These are phyloP conservation scores for Drosophila heteroneura DNA, from an alignment of 2,888 invertebrate species.

Conservation along the genomic window DNA sequence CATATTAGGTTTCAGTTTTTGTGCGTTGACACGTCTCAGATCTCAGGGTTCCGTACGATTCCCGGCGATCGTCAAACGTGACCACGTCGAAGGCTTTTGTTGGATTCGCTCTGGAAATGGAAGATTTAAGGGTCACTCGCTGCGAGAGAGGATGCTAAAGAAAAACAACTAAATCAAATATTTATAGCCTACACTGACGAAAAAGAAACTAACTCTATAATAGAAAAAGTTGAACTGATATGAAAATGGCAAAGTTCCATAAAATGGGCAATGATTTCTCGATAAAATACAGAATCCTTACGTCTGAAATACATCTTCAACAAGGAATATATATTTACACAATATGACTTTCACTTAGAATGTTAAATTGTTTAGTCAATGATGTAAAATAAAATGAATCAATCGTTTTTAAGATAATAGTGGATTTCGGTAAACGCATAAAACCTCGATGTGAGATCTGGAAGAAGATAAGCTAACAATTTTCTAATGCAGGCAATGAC, in stretches of 20 bases:
- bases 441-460: background rate
- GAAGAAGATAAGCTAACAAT: background rate
- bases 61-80: slow-evolving; percentile 34
- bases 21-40: slow-evolving; percentile 21
- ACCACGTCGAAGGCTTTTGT: slow-evolving; percentile 9
- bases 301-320: background rate
- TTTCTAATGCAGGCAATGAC: background rate
- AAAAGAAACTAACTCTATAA: background rate
- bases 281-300: background rate
- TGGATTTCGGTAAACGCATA: background rate
- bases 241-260: background rate
- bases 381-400: background rate
- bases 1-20: slow-evolving; percentile 32
- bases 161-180: background rate
- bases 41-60: slow-evolving; percentile 34
- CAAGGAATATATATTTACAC: background rate
- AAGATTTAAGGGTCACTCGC: background rate
- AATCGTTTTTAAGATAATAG: background rate
- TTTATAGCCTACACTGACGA: background rate
- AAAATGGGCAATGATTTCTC: background rate
- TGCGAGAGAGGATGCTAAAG: background rate
- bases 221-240: background rate
- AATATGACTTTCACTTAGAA: background rate
- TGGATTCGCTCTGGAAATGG: background rate
- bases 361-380: background rate